Percentiles rank a stretch among this genome's conserved stretches.
phyloP scores from a whole-genome alignment of 1,140 invertebrate species.

The Cyclargus thomasi region DNA sequence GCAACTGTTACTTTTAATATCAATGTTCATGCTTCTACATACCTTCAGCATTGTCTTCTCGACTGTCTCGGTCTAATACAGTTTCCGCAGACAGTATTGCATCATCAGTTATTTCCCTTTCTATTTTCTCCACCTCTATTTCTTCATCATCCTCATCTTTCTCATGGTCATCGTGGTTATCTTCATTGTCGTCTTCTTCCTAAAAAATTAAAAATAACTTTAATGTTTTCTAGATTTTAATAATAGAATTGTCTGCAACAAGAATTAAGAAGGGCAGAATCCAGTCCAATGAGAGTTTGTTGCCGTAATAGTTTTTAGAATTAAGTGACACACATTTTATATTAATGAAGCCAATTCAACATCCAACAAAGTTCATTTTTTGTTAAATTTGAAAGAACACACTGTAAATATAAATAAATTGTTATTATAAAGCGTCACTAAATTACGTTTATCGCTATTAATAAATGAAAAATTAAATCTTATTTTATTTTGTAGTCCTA shows the following conservation, averaged over 20 bases:
- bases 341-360: not conserved
- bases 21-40: not conserved
- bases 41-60: not conserved
- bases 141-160: slow-evolving; percentile 40
- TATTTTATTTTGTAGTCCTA: not conserved
- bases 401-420: not conserved
- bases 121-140: slow-evolving; percentile 30
- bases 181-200: slow-evolving; percentile 18
- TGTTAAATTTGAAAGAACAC: not conserved
- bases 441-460: no score
- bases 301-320: not conserved
- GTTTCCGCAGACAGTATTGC: slow-evolving; percentile 26
- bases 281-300: not conserved
- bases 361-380: not conserved
- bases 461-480: not conserved
- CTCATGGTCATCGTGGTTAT: slow-evolving; percentile 23
- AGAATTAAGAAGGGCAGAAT: not conserved
- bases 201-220: not conserved
- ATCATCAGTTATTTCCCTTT: slow-evolving; percentile 30
- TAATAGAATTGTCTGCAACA: no score
- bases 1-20: no score
- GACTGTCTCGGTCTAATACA: slow-evolving; percentile 6
- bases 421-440: not conserved
- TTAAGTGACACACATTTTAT: not conserved
- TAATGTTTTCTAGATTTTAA: not conserved